A percentile compares a stretch with the other conserved stretches of the same genome.
Conservation (phyloP, 2,113 vertebrate genomes). For the Ceyx cyanopectus region DNA sequence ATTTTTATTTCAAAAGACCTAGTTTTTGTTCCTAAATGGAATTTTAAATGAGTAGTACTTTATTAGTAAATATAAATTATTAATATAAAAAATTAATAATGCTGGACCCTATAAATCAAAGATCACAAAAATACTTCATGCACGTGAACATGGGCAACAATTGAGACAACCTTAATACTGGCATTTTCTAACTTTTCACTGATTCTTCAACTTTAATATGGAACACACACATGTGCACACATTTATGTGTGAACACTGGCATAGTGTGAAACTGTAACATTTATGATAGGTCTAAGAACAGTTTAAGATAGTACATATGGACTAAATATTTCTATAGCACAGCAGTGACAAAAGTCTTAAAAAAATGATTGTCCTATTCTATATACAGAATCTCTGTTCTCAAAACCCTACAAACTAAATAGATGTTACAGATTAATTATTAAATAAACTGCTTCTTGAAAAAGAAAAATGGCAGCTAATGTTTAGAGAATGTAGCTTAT, state of each 20-base stretch:
- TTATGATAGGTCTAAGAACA: background rate
- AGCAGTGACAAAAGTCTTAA: background rate
- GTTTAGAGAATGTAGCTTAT: rapidly evolving
- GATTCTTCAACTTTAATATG: background rate
- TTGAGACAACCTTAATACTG: background rate
- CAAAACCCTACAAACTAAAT: background rate
- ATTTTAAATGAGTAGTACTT: background rate
- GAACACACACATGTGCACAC: background rate
- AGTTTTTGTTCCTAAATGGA: background rate
- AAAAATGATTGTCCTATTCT: background rate
- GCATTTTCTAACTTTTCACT: background rate
- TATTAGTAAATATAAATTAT: background rate
- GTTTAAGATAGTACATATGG: background rate
- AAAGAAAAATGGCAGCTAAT: background rate
- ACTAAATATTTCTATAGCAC: background rate
- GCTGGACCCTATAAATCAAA: background rate
- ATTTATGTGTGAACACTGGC: background rate
- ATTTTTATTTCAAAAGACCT: background rate
- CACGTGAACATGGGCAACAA: background rate
- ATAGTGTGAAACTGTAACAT: background rate
- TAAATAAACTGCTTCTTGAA: background rate
- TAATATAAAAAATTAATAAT: background rate
- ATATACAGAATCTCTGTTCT: background rate
- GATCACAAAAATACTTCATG: background rate
- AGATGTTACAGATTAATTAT: background rate